Evolutionary conservation across 2,113 vertebrate species (phyloP).

Genomic region (Xiphophorus couchianus): DNA sequence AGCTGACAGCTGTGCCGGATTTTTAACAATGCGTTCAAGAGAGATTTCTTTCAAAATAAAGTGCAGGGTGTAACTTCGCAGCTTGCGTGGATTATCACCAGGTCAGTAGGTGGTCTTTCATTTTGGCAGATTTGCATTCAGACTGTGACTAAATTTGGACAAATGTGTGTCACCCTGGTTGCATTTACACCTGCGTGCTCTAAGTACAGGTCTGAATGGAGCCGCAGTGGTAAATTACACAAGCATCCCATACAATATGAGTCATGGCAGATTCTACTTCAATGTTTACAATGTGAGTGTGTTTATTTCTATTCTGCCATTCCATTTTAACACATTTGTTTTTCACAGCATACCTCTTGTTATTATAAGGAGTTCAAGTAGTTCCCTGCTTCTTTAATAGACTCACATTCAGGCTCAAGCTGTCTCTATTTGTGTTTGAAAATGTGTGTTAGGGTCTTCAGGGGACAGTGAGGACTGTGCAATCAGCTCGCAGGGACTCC

Average conservation of each 20-base stretch:
- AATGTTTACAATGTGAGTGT: no score
- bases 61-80: not conserved
- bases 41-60: not conserved
- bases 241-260: not conserved
- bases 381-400: not conserved
- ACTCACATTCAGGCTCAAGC: not conserved
- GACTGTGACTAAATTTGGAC: not conserved
- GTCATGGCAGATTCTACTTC: not conserved
- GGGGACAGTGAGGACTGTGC: slow-evolving; percentile 89
- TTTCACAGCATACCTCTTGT: not conserved
- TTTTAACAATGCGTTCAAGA: not conserved
- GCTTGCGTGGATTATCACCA: not conserved
- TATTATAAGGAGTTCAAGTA: not conserved
- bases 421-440: not conserved
- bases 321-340: not conserved
- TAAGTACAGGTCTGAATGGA: not conserved
- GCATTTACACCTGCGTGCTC: not conserved
- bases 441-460: slow-evolving; percentile 78
- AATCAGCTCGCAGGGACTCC: slow-evolving; percentile 59
- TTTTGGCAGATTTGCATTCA: not conserved
- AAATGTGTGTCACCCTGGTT: no score
- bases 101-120: not conserved
- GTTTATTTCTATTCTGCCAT: not conserved
- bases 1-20: not conserved
- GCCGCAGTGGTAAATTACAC: not conserved